Base-by-base conservation (phyloP, 2,888 invertebrate species). In the Melinaea marsaeus region DNA sequence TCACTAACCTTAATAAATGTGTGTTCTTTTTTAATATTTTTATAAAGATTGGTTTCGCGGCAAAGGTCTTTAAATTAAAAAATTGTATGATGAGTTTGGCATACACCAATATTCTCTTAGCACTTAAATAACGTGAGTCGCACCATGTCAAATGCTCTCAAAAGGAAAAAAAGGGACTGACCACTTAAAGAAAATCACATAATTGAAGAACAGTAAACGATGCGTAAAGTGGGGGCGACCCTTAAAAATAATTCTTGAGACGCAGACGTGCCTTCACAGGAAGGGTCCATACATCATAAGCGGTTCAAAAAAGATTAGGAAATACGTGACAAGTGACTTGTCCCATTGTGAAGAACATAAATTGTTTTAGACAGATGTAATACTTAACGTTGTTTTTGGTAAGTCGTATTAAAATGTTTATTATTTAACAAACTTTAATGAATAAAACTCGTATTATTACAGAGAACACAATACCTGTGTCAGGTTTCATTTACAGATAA, bases 191-290 rank as follows among this genome's bases (percentile, higher is more conserved):
- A 87, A 90, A 90, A 88, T 90, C 86, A 87, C 86, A 86, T 88
- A 89, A 89, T 90, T 90, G 90, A 85, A 87, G 89, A 88, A 88
- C 84, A 87, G 85, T 84, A 86, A 90, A 88, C 88, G 88, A 82
- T 77, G 87, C 86, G 89, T 84, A 80, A 89, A 89, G 86, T 80
- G 79, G 81, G 83, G 79, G 76, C 81, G 82, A 83, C 76, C 78
- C 76, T 76, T 78, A 65, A 75, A 79, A 78, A 79, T 77, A 75
- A 76, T 78, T 79, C 75, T 76, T 75, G 76, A 79, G 79, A 75
- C 75, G 71, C 72, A 78, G 81, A 83, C 83, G 81, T 82, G 84
- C 82, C 81, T 80, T 79, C 74, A 79, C 76, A 79, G 78, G 79
- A 75, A 75, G 70, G 72, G 72, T 75, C 78, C 83, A 83, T 88